These are phyloP conservation scores for Philaethria dido DNA, from an alignment of 2,888 invertebrate species.

Conservation along the genomic window DNA sequence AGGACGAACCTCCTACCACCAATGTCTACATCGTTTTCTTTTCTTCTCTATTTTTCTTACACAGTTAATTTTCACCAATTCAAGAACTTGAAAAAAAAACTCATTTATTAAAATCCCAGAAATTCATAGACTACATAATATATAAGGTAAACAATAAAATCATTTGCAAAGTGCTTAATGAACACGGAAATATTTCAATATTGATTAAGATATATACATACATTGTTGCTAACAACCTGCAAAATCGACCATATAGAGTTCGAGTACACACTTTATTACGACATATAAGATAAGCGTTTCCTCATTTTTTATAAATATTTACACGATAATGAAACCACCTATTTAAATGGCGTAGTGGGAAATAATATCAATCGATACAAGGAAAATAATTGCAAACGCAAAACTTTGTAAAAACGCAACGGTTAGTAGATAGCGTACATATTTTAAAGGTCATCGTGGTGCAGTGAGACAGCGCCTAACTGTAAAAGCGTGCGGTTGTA, in stretches of 20 bases:
- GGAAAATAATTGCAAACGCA: not conserved
- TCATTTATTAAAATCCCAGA: no score
- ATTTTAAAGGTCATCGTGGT: no score
- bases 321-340: not conserved
- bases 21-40: no score
- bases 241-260: not conserved
- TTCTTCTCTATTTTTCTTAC: no score
- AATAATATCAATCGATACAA: not conserved
- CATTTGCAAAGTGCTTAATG: no score
- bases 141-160: not conserved
- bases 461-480: no score
- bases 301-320: slow-evolving; percentile 9
- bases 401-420: not conserved
- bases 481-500: no score
- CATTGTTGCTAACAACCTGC: not conserved
- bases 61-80: no score
- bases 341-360: not conserved
- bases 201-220: not conserved
- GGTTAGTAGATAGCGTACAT: no score
- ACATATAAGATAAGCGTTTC: slow-evolving; percentile 4
- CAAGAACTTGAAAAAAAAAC: no score
- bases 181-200: not conserved
- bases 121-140: no score
- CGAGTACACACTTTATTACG: not conserved
- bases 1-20: no score